Base-by-base conservation (phyloP, 2,113 vertebrate species). In the Crocuta crocuta region DNA sequence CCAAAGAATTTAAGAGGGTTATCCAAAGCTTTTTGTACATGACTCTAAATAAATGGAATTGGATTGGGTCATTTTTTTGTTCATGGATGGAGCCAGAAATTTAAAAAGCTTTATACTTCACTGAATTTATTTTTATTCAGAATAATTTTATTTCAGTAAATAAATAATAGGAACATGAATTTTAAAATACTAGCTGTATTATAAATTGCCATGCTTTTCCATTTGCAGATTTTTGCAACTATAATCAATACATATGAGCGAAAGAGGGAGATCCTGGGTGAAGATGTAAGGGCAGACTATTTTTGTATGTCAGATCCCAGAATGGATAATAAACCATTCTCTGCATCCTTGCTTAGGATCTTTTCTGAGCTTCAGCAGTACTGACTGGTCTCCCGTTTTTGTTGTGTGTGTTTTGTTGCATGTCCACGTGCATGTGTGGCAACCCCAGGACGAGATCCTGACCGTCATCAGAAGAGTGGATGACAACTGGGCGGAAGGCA, bases 401-500 rank as follows among this genome's bases (percentile, higher is more conserved):
- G 63, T 76, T 19, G 0, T 71, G 0, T 66, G 31, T 78, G 58
- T 81, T 96, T 73, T 43, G 43, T 80, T 19, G 0, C 45, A 0
- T 66, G 28, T 94, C 33, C 3, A 0, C 24, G 91, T 88, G 79
- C 66, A 85, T 33, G 8, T 93, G 65, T 23, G 93, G 94, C 97
- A 39, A 68, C 98, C 98, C 97, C 98, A 99, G 99, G 99, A 99
- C 98, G 99, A 99, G 98, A 99, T 99, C 96, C 99, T 99, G 98
- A 99, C 99, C 0, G 99, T 99, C 98, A 99, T 99, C 98, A 99
- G 99, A 96, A 99, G 99, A 98, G 99, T 99, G 98, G 99, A 99
- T 96, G 99, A 99, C 97, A 99, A 99, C 98, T 99, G 99, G 99
- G 99, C 99, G 10, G 99, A 99, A 99, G 99, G 99, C 98, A 99